These are phyloP conservation scores for Odontamblyopus lacepedii DNA, from an alignment of 2,797 vertebrate genomes.

Conservation along the genomic window DNA sequence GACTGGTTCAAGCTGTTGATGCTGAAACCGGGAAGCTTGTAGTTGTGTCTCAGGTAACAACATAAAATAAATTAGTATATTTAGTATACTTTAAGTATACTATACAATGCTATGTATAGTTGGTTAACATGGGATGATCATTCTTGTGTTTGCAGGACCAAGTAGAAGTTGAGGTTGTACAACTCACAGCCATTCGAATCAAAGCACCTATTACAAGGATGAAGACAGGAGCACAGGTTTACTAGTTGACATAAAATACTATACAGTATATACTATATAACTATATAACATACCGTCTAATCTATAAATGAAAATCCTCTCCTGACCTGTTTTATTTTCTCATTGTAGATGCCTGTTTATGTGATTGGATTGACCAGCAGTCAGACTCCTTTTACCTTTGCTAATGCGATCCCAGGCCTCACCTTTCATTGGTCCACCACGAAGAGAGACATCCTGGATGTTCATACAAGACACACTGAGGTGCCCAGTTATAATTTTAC, in stretches of 20 bases:
- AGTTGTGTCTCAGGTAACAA: constrained; percentile 82
- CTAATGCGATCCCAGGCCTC: constrained; percentile 84
- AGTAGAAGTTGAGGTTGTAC: constrained; percentile 92
- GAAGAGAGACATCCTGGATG: constrained; percentile 90
- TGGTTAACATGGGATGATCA: constrained; percentile 6
- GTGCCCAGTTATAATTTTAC: constrained; percentile 57
- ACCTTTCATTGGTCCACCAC: constrained; percentile 93
- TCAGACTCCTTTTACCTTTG: constrained; percentile 94
- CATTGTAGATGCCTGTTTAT: constrained; percentile 90
- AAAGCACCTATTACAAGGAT: constrained; percentile 89
- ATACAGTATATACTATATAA: too few relatives aligned
- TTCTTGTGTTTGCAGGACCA: constrained; percentile 80
- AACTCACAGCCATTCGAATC: constrained; percentile 87
- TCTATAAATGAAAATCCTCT: background rate
- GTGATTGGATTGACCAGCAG: constrained; percentile 90
- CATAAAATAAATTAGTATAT: background rate
- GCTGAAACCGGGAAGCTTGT: constrained; percentile 90
- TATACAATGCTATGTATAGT: background rate
- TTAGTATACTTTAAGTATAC: background rate
- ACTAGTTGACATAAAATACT: background rate
- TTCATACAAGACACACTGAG: constrained; percentile 87
- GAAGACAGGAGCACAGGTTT: constrained; percentile 89
- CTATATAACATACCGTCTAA: background rate
- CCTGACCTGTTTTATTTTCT: background rate
- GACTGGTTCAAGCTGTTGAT: constrained; percentile 89